Evolutionary conservation across 2,888 invertebrate genomes (phyloP), one percentile per base, ranked within the genome.

Genomic region (Drosophila sordidula): DNA sequence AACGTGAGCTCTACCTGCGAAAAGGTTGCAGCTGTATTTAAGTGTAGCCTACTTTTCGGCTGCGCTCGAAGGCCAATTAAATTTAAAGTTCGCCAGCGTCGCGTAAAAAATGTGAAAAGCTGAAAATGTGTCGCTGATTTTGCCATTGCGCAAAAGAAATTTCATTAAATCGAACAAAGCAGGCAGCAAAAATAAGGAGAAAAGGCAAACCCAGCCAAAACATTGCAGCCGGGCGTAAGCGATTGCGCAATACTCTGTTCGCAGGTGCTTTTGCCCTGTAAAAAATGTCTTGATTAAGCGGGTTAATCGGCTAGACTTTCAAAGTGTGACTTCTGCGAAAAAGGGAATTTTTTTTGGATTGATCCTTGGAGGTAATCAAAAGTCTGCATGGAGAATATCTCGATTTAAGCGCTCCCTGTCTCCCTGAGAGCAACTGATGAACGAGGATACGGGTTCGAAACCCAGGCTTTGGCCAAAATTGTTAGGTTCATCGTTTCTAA

Each of bases 101-200:
- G 9, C 29, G 49, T 16, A 26, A 5, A 1, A 32, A 16, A 65
- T 22, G 11, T 41, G 41, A 39, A 29, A 62, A 57, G 39, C 25
- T 25, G 26, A 55, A 69, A 70, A 51, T 45, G 54, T 69, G 52
- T 59, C 54, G 64, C 41, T 38, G 42, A 56, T 32, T 61, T 52
- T 52, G n/a, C 52, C 26, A 22, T 14, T 26, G 54, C 64, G 45
- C 61, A 73, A 66, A 70, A 45, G 66, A 78, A 79, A 84, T 77
- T 82, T 84, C 78, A 76, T 83, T 78, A 84, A 84, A 80, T 77
- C 77, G 67, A 78, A 68, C 61, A 71, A 75, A 52, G 55, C 26
- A 41, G 38, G 44, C 56, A 41, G 6, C 39, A 16, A 9, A 64
- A 65, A 62, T 45, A 59, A 34, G 12, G 34, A 4, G 12, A 32